phyloP scores from a whole-genome alignment of 2,888 invertebrate genomes.

The Conops quadrifasciatus region DNA sequence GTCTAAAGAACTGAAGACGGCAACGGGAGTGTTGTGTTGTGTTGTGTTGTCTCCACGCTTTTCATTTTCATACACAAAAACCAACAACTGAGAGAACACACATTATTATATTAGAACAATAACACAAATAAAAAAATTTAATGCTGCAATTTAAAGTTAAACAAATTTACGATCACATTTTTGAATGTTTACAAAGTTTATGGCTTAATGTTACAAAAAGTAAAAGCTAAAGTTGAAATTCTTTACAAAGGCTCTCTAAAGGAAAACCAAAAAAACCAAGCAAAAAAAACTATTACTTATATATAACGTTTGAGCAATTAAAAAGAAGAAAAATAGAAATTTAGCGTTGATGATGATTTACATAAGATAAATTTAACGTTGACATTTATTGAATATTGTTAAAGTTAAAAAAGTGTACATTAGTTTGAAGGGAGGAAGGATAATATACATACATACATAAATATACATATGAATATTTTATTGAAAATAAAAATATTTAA shows the following conservation, averaged over 20 bases:
- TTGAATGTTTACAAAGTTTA: slow-evolving; percentile 19
- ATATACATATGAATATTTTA: slow-evolving; percentile 11
- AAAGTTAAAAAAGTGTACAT: slow-evolving; percentile 30
- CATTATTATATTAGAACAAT: slow-evolving; percentile 32
- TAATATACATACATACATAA: too few species aligned
- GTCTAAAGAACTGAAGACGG: slow-evolving; percentile 67
- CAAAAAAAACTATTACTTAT: slow-evolving; percentile 6
- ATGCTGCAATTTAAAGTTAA: background rate
- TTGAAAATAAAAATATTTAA: slow-evolving; percentile 25
- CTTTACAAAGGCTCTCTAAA: slow-evolving; percentile 16
- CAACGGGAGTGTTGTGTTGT: background rate
- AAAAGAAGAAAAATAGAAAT: slow-evolving; percentile 5
- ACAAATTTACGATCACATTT: slow-evolving; percentile 20
- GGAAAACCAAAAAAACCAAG: background rate
- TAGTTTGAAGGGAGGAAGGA: slow-evolving; percentile 10
- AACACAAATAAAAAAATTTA: slow-evolving; percentile 34
- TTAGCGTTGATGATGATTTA: too few species aligned
- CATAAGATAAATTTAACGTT: slow-evolving; percentile 13
- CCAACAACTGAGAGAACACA: slow-evolving; percentile 17
- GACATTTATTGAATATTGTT: slow-evolving; percentile 28
- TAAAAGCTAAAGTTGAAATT: slow-evolving; percentile 10
- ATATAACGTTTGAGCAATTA: slow-evolving; percentile 10
- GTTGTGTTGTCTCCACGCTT: background rate
- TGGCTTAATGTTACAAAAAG: background rate
- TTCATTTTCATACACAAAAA: too few species aligned